phyloP scores from a whole-genome alignment of 2,113 vertebrate genomes.

The Crypturellus undulatus region DNA sequence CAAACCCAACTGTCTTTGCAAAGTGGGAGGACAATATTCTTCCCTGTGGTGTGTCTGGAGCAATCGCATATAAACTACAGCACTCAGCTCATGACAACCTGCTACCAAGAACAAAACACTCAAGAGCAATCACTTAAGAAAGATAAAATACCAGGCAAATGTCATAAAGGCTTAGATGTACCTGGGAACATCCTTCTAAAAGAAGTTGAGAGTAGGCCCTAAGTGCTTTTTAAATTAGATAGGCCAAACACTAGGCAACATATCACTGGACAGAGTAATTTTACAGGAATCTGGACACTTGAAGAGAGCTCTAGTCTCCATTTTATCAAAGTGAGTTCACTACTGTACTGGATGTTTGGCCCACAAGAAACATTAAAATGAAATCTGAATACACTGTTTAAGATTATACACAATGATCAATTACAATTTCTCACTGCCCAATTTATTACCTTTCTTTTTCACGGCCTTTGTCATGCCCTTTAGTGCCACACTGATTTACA shows the following conservation, averaged over 20 bases:
- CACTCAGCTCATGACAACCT: neutral
- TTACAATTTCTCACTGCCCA: neutral
- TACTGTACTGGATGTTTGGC: neutral
- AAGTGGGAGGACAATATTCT: neutral
- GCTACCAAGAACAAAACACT: neutral
- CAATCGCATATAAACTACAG: neutral
- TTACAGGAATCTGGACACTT: neutral
- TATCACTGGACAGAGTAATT: neutral
- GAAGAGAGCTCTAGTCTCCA: neutral
- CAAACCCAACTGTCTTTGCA: neutral
- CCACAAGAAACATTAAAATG: neutral
- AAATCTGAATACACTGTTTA: conserved; percentile 4
- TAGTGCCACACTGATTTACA: conserved; percentile 51
- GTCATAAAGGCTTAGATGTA: neutral
- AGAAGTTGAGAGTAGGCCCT: neutral
- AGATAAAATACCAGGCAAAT: neutral
- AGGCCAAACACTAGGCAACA: neutral
- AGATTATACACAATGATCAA: conserved; percentile 13
- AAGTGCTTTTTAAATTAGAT: neutral
- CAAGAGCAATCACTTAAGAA: neutral
- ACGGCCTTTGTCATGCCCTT: neutral
- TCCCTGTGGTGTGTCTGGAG: neutral
- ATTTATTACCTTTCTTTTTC: conserved; percentile 35
- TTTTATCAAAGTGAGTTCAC: neutral
- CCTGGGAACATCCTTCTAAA: neutral